Percentiles rank a stretch among this genome's conserved stretches.
Conservation (phyloP, 2,888 invertebrate genomes). For the Clusia tigrina region DNA sequence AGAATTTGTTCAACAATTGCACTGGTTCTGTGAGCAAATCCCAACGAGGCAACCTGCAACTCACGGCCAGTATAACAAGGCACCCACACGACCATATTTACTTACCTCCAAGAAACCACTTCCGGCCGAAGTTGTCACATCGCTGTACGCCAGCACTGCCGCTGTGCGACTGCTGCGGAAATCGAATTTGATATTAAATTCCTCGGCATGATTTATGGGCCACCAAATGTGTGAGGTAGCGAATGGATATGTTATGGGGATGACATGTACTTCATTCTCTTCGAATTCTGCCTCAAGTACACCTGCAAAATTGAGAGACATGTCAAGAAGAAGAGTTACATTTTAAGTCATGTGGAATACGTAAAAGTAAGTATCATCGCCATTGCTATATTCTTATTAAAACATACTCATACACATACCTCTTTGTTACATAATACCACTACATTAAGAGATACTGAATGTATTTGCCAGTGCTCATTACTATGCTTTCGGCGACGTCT, state of each 20-base stretch:
- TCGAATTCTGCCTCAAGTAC: constrained; percentile 83
- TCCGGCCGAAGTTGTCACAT: constrained; percentile 75
- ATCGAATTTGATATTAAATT: constrained; percentile 81
- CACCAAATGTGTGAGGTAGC: constrained; percentile 91
- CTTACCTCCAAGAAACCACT: constrained; percentile 88
- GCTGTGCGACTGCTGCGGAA: constrained; percentile 85
- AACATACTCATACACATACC: neutral
- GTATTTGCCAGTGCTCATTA: too few species aligned
- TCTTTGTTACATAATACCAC: too few species aligned
- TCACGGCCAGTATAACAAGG: too few species aligned
- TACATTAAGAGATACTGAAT: too few species aligned
- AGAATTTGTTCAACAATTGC: too few species aligned
- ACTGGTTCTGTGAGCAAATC: too few species aligned
- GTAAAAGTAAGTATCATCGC: too few species aligned
- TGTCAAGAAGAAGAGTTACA: constrained; percentile 17
- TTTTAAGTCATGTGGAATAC: neutral
- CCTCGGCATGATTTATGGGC: constrained; percentile 78
- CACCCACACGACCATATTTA: too few species aligned
- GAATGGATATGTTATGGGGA: constrained; percentile 91
- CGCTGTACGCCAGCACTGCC: constrained; percentile 86
- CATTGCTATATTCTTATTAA: too few species aligned
- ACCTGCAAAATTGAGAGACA: constrained; percentile 60
- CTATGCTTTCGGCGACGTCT: too few species aligned
- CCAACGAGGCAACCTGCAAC: too few species aligned
- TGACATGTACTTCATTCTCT: constrained; percentile 83